These are phyloP conservation scores for Drosophila bipectinata DNA, from an alignment of 1,140 invertebrate species.

Conservation along the genomic window DNA sequence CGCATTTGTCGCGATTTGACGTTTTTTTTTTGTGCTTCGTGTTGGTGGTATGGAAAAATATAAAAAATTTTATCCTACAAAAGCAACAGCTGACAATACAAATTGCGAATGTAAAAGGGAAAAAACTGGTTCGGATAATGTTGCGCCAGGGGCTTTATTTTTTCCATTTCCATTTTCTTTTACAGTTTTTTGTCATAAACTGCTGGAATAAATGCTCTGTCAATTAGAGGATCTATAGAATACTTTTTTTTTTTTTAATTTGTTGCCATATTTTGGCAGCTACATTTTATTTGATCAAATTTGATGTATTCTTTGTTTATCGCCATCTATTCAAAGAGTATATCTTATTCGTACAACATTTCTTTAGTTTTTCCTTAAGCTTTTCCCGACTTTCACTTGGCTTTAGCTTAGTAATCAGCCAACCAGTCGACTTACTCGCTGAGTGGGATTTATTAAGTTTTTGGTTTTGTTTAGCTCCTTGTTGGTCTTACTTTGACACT, in stretches of 20 bases:
- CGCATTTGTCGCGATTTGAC: conserved; percentile 69
- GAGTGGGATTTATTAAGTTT: conserved; percentile 62
- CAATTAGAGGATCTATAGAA: neutral
- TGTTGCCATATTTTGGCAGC: no score
- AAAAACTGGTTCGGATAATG: conserved; percentile 8
- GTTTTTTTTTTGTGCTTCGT: conserved; percentile 57
- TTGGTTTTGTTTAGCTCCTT: conserved; percentile 34
- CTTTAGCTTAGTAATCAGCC: conserved; percentile 61
- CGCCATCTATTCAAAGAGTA: conserved; percentile 1
- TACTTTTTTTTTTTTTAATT: no score
- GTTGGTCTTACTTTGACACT: conserved; percentile 32
- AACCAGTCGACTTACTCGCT: conserved; percentile 22
- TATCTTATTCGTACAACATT: neutral
- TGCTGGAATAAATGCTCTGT: neutral
- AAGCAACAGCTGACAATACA: conserved; percentile 31
- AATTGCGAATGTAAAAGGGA: conserved; percentile 10
- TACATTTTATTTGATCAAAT: no score
- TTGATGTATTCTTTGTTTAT: no score
- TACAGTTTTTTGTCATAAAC: conserved; percentile 15
- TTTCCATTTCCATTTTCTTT: conserved; percentile 3
- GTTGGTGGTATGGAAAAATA: conserved; percentile 21
- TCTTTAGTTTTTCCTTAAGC: no score
- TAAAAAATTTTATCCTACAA: conserved; percentile 13
- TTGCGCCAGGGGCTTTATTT: conserved; percentile 4
- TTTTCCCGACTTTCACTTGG: conserved; percentile 4